phyloP scores from a whole-genome alignment of 2,113 vertebrate species.

The Hystrix brachyura region DNA sequence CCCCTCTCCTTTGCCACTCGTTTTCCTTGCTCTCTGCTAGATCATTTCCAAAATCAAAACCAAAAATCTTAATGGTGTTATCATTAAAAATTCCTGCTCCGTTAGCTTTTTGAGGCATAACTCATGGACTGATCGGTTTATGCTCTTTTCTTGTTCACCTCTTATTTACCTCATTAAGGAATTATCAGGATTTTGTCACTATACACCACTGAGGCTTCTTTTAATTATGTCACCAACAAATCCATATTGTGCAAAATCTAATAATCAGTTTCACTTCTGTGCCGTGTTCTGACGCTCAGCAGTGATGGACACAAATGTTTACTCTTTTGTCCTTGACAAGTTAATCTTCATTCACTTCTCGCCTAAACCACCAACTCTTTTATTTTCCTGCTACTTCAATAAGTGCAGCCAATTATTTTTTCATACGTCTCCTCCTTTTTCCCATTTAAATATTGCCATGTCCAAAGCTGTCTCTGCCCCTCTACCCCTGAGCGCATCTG shows the following conservation, averaged over 20 bases:
- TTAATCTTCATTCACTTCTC: neutral
- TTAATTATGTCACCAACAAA: neutral
- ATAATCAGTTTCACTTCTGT: neutral
- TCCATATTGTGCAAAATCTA: neutral
- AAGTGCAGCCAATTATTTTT: neutral
- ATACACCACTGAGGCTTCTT: neutral
- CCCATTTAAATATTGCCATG: neutral
- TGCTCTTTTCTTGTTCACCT: neutral
- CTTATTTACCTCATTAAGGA: neutral
- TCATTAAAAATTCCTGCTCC: neutral
- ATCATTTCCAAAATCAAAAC: neutral
- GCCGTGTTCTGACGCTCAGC: neutral
- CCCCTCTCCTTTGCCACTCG: neutral
- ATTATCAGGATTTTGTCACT: neutral
- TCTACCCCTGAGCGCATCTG: neutral
- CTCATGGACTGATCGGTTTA: neutral
- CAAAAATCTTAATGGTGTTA: neutral
- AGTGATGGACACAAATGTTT: neutral
- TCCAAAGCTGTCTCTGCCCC: neutral
- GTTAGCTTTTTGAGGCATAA: neutral
- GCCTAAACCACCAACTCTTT: neutral
- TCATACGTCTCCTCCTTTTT: neutral
- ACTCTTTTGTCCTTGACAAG: neutral
- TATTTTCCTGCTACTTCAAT: slow-evolving; percentile 28
- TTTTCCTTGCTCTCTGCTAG: neutral